A percentile compares a stretch with the other conserved stretches of the same genome.
Conservation (phyloP, 2,797 vertebrate genomes). For the Hipposideros larvatus region DNA sequence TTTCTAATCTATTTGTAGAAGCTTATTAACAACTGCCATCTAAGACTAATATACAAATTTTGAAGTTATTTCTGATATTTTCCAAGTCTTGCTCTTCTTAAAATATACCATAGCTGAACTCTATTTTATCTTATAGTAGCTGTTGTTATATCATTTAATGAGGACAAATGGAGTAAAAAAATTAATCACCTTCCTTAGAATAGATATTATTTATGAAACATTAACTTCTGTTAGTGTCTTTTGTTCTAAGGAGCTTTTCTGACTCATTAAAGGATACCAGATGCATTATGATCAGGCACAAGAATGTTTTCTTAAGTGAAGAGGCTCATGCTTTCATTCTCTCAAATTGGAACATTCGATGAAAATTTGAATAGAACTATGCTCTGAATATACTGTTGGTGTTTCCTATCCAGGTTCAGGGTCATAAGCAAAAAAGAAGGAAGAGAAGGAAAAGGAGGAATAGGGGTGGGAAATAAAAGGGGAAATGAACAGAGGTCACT, state of each 20-base stretch:
- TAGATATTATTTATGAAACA: neutral
- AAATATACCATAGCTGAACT: neutral
- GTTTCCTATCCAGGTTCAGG: neutral
- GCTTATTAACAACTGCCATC: neutral
- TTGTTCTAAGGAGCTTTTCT: neutral
- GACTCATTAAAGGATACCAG: neutral
- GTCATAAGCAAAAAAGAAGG: neutral
- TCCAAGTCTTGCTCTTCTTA: neutral
- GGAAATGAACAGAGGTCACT: neutral
- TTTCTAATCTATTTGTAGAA: slow-evolving; percentile 13
- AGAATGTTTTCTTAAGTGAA: neutral
- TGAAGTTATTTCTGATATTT: neutral
- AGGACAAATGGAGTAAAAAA: neutral
- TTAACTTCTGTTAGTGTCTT: neutral
- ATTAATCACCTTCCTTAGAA: neutral
- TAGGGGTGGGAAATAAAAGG: neutral
- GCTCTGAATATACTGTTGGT: neutral
- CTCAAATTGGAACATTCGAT: neutral
- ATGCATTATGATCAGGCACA: neutral
- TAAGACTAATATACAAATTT: neutral
- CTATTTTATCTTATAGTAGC: neutral
- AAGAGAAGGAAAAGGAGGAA: neutral
- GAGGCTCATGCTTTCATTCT: neutral
- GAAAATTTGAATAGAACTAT: neutral
- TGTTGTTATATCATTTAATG: neutral